Percentiles rank a stretch among this genome's conserved stretches.
Conservation (phyloP, 2,888 invertebrate species). For the Dioctria linearis region DNA sequence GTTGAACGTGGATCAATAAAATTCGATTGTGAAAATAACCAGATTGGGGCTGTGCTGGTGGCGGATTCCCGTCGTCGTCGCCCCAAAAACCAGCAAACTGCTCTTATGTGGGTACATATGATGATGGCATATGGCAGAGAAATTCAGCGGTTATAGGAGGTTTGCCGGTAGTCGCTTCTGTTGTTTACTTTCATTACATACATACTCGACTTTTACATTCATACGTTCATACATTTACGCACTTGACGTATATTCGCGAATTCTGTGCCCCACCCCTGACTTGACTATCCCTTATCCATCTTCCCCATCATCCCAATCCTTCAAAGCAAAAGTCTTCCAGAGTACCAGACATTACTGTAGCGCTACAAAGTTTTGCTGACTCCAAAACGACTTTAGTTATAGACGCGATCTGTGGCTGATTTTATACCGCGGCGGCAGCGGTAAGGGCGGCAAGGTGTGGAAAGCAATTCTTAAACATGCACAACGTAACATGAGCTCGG, state of each 20-base stretch:
- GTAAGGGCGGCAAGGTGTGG: background rate
- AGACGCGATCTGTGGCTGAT: background rate
- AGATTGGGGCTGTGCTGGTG: slow-evolving; percentile 18
- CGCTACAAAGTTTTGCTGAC: too few species aligned
- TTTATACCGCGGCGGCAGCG: background rate
- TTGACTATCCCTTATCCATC: background rate
- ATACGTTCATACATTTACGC: background rate
- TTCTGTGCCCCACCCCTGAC: background rate
- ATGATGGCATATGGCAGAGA: background rate
- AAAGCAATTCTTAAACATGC: slow-evolving; percentile 7
- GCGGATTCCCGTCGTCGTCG: background rate
- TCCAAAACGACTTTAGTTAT: background rate
- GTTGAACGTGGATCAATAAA: slow-evolving; percentile 50
- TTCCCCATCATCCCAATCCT: background rate
- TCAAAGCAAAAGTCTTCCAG: background rate
- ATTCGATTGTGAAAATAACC: slow-evolving; percentile 31
- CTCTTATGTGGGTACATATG: too few species aligned
- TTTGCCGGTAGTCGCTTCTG: slow-evolving; percentile 2
- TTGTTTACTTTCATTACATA: slow-evolving; percentile 35
- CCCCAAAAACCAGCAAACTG: too few species aligned
- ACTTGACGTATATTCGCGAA: background rate
- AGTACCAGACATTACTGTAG: too few species aligned
- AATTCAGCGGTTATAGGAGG: background rate
- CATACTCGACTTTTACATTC: background rate
- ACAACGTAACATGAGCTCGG: slow-evolving; percentile 8